These are phyloP conservation scores for Drosophila acutilabella DNA, from an alignment of 2,888 invertebrate genomes.

Conservation along the genomic window DNA sequence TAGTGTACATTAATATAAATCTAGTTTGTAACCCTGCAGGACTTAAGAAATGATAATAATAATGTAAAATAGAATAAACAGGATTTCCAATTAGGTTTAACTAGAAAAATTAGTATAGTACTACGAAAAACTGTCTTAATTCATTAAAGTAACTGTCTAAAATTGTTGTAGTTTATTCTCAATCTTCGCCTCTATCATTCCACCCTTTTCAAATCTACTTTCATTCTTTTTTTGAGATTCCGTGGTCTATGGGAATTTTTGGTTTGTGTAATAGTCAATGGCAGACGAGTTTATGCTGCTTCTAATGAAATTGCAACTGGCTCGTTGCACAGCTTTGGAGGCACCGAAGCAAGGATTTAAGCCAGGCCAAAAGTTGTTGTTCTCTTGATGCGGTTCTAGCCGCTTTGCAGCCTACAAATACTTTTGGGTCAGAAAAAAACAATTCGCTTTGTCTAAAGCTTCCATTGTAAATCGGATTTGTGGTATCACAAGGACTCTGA, in stretches of 20 bases:
- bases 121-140: too few relatives aligned
- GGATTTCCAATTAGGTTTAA: too few relatives aligned
- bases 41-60: too few relatives aligned
- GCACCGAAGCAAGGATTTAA: conserved; percentile 17
- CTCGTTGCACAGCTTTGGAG: conserved; percentile 30
- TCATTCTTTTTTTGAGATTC: background rate
- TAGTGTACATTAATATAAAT: too few relatives aligned
- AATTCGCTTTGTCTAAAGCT: conserved; percentile 32
- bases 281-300: conserved; percentile 15
- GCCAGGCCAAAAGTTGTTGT: conserved; percentile 11
- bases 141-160: too few relatives aligned
- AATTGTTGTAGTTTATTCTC: too few relatives aligned
- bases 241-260: conserved; percentile 13
- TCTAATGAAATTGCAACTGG: conserved; percentile 55
- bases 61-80: too few relatives aligned
- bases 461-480: conserved; percentile 47
- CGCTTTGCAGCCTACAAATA: conserved; percentile 29
- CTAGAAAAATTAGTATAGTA: too few relatives aligned
- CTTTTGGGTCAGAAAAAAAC: conserved; percentile 34
- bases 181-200: too few relatives aligned
- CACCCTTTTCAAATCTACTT: too few relatives aligned
- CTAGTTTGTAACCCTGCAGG: too few relatives aligned
- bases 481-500: background rate
- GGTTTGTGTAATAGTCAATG: conserved; percentile 30
- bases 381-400: conserved; percentile 19